These are phyloP conservation scores for Lytechinus variegatus DNA, from an alignment of 35 echinoderm and acorn worm species.

Conservation along the genomic window DNA sequence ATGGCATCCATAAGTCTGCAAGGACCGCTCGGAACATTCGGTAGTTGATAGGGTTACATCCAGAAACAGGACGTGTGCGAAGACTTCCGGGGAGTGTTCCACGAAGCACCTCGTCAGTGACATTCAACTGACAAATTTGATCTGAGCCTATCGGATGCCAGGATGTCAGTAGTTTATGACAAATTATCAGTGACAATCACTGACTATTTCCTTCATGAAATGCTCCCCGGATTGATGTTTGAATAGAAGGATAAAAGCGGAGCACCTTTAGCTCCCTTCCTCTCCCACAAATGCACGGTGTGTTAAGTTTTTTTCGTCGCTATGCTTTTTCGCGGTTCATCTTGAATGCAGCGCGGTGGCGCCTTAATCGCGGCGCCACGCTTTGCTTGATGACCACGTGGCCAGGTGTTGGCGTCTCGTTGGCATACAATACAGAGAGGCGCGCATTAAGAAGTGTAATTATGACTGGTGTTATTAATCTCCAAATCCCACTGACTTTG, in stretches of 20 bases:
- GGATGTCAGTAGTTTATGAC: too few relatives aligned
- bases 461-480: constrained; percentile 41
- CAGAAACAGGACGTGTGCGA: background rate
- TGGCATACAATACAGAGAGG: background rate
- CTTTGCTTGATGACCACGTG: constrained; percentile 42
- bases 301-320: constrained; percentile 3
- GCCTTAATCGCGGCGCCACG: background rate
- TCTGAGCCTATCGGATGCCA: too few relatives aligned
- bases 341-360: background rate
- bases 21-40: background rate
- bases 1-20: background rate
- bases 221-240: background rate
- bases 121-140: too few relatives aligned
- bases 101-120: too few relatives aligned
- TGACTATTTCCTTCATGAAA: too few relatives aligned
- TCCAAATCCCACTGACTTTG: constrained; percentile 12
- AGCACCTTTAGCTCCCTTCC: background rate
- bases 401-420: constrained; percentile 24
- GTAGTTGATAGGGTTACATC: background rate
- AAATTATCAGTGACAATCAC: too few relatives aligned
- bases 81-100: background rate
- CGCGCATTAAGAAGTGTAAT: background rate
- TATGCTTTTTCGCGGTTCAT: background rate
- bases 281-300: background rate
- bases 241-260: background rate